phyloP scores from a whole-genome alignment of 2,113 vertebrate species.

The Paratilapia polleni region DNA sequence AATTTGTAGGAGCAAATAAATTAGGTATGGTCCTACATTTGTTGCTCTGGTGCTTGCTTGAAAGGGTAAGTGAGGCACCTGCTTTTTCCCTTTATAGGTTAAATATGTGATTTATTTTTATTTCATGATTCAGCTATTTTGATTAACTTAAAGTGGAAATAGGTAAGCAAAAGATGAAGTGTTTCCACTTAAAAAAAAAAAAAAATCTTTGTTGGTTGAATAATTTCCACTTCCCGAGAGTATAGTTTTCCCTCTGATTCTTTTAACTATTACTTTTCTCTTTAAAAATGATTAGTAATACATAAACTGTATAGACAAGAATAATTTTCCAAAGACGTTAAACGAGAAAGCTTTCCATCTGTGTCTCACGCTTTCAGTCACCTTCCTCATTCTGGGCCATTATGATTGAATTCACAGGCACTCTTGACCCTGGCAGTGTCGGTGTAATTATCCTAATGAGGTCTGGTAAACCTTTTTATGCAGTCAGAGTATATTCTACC shows the following conservation, averaged over 20 bases:
- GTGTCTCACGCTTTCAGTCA: conserved; percentile 9
- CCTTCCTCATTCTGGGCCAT: conserved; percentile 8
- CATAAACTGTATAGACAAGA: neutral
- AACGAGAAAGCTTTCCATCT: conserved; percentile 1
- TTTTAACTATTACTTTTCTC: neutral
- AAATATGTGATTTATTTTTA: neutral
- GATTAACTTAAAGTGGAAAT: neutral
- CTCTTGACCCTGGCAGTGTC: conserved; percentile 14
- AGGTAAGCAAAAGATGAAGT: neutral
- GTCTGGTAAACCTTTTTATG: conserved; percentile 31
- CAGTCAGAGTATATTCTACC: neutral
- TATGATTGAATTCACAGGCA: conserved; percentile 18
- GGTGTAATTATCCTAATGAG: conserved; percentile 39
- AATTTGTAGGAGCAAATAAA: neutral
- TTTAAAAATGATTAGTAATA: neutral
- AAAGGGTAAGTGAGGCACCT: neutral
- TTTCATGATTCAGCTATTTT: neutral
- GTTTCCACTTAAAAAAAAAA: too few species aligned
- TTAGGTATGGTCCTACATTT: neutral
- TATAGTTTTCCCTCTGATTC: neutral
- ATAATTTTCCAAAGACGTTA: neutral
- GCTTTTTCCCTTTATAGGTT: neutral
- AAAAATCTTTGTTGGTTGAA: neutral
- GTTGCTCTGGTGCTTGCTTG: neutral
- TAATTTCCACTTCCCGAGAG: neutral